Evolutionary conservation across 2,888 invertebrate species (phyloP), one percentile per base, ranked within the genome.

Genomic region (Sthenelais limicola): DNA sequence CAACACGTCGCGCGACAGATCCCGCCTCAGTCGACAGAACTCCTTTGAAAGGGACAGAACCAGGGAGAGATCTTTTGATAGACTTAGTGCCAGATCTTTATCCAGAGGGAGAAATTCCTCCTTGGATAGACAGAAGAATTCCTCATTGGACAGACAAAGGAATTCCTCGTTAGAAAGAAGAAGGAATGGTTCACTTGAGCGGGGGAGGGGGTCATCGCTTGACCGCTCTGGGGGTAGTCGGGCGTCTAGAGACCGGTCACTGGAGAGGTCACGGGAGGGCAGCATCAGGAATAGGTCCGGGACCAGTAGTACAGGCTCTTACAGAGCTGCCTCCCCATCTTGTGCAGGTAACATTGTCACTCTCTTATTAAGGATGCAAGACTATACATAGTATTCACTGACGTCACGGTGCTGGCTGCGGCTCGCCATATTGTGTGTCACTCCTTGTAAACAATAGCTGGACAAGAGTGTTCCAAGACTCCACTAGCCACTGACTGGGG

Each of bases 81-180:
- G 56, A 32, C 9, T 56, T 4, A 56, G 56, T 28, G 18, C 30
- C 30, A 15, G 33, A 7, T 68, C 68, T 26, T n/a, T 32, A 7
- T 32, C 33, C 7, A 74, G 77, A 52, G 79, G 81, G 21, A 51
- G 77, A 43, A 79, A 79, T 67, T 73, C 76, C 38, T 79, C 82
- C 15, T 73, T 75, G 21, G 80, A 81, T 18, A 75, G 78, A 28
- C 71, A 74, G 15, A 74, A 71, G 28, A 70, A 28, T 24, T n/a
- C 38, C 15, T 70, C 52, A 5, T n/a, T 43, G 48, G 69, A 74
- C 24, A 71, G 82, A 21, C 76, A 78, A 15, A 75, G 82, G 32
- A 78, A 81, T 12, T 75, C 77, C 66, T 82, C 82, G 7, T 71
- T 79, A 43, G 82, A 82, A 4, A 56, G 56, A 28, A 32, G 30